Evolutionary conservation across 2,888 invertebrate genomes (phyloP).

Genomic region (Ectemnius cavifrons): DNA sequence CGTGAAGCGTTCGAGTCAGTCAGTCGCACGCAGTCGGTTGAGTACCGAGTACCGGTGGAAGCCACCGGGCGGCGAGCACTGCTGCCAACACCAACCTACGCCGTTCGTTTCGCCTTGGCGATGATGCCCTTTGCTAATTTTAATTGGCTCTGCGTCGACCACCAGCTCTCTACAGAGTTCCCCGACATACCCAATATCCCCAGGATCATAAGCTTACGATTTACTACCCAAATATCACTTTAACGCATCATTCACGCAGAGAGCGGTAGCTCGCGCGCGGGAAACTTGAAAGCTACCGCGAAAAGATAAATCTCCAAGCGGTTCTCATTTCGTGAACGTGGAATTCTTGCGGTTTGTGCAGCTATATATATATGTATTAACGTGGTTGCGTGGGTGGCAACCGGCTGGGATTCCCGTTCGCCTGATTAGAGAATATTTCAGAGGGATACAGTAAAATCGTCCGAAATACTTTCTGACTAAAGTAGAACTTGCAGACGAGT

Average conservation of each 20-base stretch:
- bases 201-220: too few species aligned
- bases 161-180: background rate
- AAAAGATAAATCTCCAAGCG: constrained; percentile 37
- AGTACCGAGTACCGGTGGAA: constrained; percentile 61
- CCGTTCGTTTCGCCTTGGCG: constrained; percentile 32
- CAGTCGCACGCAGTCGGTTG: constrained; percentile 47
- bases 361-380: too few species aligned
- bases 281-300: constrained; percentile 49
- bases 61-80: constrained; percentile 44
- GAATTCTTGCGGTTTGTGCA: constrained; percentile 2
- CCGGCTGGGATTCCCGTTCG: too few species aligned
- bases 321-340: constrained; percentile 42
- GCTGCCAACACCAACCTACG: constrained; percentile 47
- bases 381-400: too few species aligned
- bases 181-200: too few species aligned
- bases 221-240: background rate
- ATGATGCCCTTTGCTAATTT: constrained; percentile 8
- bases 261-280: constrained; percentile 26
- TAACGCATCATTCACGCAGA: background rate
- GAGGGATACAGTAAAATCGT: too few species aligned
- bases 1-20: constrained; percentile 54
- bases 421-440: too few species aligned
- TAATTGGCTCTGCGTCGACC: background rate
- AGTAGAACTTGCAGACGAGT: too few species aligned
- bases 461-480: too few species aligned